Evolutionary conservation across 2,888 invertebrate species (phyloP), one percentile per base, ranked within the genome.

Genomic region (Ochlodes sylvanus): DNA sequence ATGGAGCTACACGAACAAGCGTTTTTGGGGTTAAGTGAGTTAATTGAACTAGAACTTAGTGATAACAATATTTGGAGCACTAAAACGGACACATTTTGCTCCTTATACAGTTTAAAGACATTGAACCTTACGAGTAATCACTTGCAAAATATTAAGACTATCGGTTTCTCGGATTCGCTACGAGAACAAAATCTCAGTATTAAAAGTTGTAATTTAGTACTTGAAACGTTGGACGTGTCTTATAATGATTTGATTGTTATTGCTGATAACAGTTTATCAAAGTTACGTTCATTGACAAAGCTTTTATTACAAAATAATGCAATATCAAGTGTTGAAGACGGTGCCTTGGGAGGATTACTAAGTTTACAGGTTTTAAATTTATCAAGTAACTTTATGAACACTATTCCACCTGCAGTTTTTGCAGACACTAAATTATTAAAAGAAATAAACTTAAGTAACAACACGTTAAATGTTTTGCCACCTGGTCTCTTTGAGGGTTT

Each of bases 51-150:
- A 75, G 95, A 97, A 86, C 88, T 97, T 67, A 95, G 95, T 73
- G 95, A 96, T 81, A 97, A 97, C 90, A 96, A 96, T 83, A 95
- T 97, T 71, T 96, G 96, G 96, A 96, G 94, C 73, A 92, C 96
- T 68, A 96, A 97, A 72, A 92, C 94, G 42, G 95, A 96, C 78
- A 94, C 95, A 71, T 95, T 97, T 82, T 97, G 97, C 84, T 95
- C 96, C 47, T 90, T 97, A 75, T 95, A 94, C 81, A 95, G 95
- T 85, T 94, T 97, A 73, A 94, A 95, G 80, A 94, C 91, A 70
- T 92, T 97, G 66, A 97, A 97, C 83, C 84, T 97, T 73, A 96
- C 96, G 71, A 93, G 94, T 80, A 97, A 97, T 91, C 96, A 96
- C 82, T 94, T 97, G 78, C 97, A 96, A 90, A 96, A 97, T 82